Base-by-base conservation (phyloP, 1,140 invertebrate genomes). In the Drosophila ironensis region DNA sequence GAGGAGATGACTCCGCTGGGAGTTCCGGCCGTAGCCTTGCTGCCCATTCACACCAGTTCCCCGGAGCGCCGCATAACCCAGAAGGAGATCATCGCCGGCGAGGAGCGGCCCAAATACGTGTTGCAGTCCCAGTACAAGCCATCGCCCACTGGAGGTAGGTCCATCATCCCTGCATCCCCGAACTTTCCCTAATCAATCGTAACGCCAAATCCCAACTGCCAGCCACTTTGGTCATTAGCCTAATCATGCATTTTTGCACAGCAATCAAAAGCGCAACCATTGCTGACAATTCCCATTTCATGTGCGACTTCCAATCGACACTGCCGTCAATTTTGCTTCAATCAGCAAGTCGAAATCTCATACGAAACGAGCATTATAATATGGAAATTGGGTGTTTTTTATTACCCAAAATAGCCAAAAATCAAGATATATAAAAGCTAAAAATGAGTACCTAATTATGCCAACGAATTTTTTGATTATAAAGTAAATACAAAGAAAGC, bases 1-100 rank as follows among this genome's bases (percentile, higher is more conserved):
- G 88, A 90, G 53, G 87, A 90, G 42, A 52, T 88, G 17, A 73
- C 75, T 33, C 74, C 84, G 3, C 66, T 89, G 3, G 72, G 76
- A 17, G 87, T 90, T 17, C 87, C 89, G 7, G 81, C 88, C 1
- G 88, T 90, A 48, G 86, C 89, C 44, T 40, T 90, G 25, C 35
- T 90, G 35, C 88, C 89, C 2, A 38, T 90, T 38, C 84, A 89
- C 40, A 88, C 87, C 38, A 89, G 73, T 27, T 90, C 89, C 53
- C 88, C 89, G 17, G 88, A 90, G 72, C 84, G 87, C 8, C 87
- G 88, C 33, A 88, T 90, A 30, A 90, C 89, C 48, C 89, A 90
- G 56, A 90, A 90, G 63, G 89, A 90, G 78, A 90, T 90, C 50
- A 89, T 90, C 33, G 89, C 89, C 35, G 89, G 89, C 19, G 89